A percentile compares a stretch with the other conserved stretches of the same genome.
Evolutionary conservation across 2,113 vertebrate genomes (phyloP).

Genomic region (Labrus mixtus): DNA sequence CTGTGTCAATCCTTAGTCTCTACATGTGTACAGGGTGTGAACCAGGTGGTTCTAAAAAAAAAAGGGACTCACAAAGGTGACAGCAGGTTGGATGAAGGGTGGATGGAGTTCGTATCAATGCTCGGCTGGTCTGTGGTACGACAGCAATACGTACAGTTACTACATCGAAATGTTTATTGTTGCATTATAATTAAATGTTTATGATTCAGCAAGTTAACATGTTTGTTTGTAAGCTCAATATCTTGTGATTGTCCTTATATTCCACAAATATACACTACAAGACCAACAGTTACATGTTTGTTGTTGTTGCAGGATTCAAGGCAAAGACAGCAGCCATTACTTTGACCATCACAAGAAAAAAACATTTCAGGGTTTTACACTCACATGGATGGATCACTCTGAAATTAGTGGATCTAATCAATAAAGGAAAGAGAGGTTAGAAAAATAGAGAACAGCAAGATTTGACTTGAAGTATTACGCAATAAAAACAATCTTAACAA

Average conservation of each 20-base stretch:
- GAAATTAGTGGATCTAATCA: constrained; percentile 50
- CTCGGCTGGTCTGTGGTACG: constrained; percentile 28
- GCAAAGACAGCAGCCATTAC: too few species aligned
- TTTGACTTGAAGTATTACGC: background rate
- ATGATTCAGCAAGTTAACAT: too few species aligned
- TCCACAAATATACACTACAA: too few species aligned
- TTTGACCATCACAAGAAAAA: too few species aligned
- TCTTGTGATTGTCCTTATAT: too few species aligned
- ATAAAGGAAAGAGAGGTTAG: background rate
- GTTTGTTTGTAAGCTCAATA: too few species aligned
- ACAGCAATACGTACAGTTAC: background rate
- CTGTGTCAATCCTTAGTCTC: too few species aligned
- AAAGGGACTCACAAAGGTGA: constrained; percentile 57
- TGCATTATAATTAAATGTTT: too few species aligned
- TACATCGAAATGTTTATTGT: too few species aligned
- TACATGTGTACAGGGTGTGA: too few species aligned
- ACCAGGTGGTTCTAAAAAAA: background rate
- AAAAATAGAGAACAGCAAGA: background rate
- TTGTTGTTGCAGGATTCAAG: too few species aligned
- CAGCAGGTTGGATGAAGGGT: constrained; percentile 5
- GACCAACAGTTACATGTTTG: too few species aligned
- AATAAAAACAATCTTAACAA: background rate
- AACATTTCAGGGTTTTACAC: constrained; percentile 15
- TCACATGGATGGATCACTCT: constrained; percentile 54
- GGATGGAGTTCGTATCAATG: background rate